A percentile compares a stretch with the other conserved stretches of the same genome.
Conservation (phyloP, 2,888 invertebrate genomes). For the Smittia aterrima region DNA sequence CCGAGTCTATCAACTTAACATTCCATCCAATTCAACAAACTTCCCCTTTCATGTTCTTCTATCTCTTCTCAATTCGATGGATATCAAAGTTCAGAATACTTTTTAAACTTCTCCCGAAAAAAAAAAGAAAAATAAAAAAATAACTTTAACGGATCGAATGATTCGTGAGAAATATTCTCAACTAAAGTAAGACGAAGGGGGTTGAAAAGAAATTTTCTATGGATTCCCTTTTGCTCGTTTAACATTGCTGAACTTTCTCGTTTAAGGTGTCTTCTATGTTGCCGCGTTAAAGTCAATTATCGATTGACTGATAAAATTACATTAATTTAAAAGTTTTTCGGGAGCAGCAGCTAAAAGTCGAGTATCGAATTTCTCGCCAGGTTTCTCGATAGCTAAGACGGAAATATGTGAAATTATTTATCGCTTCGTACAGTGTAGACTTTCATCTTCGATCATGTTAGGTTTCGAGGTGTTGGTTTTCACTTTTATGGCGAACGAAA, state of each 20-base stretch:
- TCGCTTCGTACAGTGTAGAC: background rate
- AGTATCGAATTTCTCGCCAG: conserved; percentile 21
- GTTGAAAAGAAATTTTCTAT: background rate
- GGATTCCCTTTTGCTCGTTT: conserved; percentile 12
- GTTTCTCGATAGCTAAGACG: background rate
- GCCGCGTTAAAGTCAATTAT: conserved; percentile 32
- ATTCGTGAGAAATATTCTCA: background rate
- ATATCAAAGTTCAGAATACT: conserved; percentile 12
- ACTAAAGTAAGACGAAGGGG: background rate
- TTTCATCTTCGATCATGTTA: background rate
- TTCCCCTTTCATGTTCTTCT: conserved; percentile 23
- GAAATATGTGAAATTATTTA: conserved; percentile 26
- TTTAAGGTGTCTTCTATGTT: conserved; percentile 29
- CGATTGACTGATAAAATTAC: conserved; percentile 37
- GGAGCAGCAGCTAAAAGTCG: background rate
- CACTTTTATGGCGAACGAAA: background rate
- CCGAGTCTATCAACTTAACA: conserved; percentile 10
- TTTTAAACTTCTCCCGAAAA: background rate
- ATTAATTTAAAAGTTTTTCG: conserved; percentile 31
- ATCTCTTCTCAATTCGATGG: background rate
- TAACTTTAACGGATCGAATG: background rate
- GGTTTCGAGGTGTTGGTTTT: background rate
- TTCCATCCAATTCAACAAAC: background rate
- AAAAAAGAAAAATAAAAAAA: no score
- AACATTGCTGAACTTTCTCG: conserved; percentile 29